Conservation (phyloP, 2,113 vertebrate genomes). For the Circaetus gallicus region DNA sequence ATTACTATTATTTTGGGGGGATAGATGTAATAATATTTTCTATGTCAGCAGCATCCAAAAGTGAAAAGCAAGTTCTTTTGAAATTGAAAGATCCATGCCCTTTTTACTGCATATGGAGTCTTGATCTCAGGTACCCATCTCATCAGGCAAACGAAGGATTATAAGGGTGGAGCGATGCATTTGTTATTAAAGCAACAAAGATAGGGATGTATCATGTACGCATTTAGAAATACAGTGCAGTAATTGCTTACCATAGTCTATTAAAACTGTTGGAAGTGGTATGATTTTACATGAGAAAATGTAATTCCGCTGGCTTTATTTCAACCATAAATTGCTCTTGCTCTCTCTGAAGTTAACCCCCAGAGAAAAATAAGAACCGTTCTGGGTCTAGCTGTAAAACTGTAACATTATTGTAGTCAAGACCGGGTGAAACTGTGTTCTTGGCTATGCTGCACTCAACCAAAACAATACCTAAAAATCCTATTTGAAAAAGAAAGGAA, state of each 20-base stretch:
- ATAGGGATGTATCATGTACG: accelerated
- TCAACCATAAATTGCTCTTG: background rate
- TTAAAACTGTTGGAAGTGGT: background rate
- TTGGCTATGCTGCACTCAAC: background rate
- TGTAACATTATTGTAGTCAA: too few relatives aligned
- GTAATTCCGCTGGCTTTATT: background rate
- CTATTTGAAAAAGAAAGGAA: conserved; percentile 14
- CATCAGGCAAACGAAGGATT: background rate
- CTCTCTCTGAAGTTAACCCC: background rate
- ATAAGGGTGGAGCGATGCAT: background rate
- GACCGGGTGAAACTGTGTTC: background rate
- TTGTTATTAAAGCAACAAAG: background rate
- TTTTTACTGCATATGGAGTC: background rate
- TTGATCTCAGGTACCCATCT: background rate
- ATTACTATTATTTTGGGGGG: background rate
- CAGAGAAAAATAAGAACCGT: accelerated
- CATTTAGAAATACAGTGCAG: background rate
- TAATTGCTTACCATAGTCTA: background rate
- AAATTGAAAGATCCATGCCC: background rate
- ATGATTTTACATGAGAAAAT: background rate
- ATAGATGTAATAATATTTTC: background rate
- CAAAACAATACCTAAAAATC: background rate
- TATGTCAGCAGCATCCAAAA: background rate
- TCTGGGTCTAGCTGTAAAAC: background rate
- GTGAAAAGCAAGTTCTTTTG: background rate